These are phyloP conservation scores for Helicoverpa zea DNA, from an alignment of 1,140 invertebrate genomes.

Conservation along the genomic window DNA sequence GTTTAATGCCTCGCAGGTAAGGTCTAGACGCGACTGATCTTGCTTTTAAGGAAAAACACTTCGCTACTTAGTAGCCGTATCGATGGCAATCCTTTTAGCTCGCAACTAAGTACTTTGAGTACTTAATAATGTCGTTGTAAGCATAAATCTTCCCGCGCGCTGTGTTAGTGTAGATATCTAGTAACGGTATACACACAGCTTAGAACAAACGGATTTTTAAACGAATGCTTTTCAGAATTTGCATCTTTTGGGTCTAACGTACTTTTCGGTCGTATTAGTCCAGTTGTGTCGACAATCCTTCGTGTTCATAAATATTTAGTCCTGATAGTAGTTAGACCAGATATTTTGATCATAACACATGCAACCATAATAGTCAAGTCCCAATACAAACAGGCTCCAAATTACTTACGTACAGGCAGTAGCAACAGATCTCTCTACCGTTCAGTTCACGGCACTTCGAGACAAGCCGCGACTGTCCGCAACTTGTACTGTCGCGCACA, in stretches of 20 bases:
- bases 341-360: too few species aligned
- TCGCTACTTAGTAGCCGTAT: slow-evolving; percentile 28
- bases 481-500: slow-evolving; percentile 9
- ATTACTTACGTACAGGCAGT: background rate
- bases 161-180: background rate
- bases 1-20: slow-evolving; percentile 24
- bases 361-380: too few species aligned
- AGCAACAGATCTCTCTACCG: background rate
- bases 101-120: slow-evolving; percentile 29
- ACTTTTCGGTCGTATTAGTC: too few species aligned
- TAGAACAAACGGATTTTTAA: too few species aligned
- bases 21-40: slow-evolving; percentile 27
- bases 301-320: too few species aligned
- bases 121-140: slow-evolving; percentile 32
- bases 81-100: slow-evolving; percentile 43
- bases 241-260: too few species aligned
- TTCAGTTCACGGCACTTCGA: slow-evolving; percentile 3
- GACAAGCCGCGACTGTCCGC: slow-evolving; percentile 28
- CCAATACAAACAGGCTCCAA: too few species aligned
- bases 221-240: too few species aligned
- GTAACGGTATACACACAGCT: background rate
- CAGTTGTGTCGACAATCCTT: too few species aligned
- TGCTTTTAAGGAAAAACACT: slow-evolving; percentile 31
- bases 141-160: slow-evolving; percentile 16
- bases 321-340: too few species aligned